Percentiles rank a stretch among this genome's conserved stretches.
These are phyloP conservation scores for Trissonchulus sp. DNA, from an alignment of 2,888 invertebrate genomes.

Conservation along the genomic window DNA sequence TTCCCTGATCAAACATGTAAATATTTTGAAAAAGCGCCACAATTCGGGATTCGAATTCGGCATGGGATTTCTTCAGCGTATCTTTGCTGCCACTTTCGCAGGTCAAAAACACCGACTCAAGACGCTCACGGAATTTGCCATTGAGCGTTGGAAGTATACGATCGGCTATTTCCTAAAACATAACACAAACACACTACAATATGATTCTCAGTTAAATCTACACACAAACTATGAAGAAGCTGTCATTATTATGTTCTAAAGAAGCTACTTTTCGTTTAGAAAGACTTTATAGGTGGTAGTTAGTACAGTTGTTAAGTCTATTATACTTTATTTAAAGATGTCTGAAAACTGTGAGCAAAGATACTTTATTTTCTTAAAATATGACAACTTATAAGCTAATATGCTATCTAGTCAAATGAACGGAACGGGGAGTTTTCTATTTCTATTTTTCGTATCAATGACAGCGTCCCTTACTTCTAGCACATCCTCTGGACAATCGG, in stretches of 20 bases:
- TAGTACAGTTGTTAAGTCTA: no score
- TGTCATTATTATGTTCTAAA: no score
- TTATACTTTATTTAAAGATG: no score
- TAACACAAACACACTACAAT: no score
- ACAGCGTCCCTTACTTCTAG: constrained; percentile 5
- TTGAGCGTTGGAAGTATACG: constrained; percentile 7
- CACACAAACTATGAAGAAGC: no score
- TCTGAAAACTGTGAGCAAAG: neutral
- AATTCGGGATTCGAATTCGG: constrained; percentile 37
- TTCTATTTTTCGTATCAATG: no score
- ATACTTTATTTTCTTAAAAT: neutral
- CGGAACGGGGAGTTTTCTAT: no score
- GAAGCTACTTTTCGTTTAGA: no score
- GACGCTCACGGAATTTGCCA: constrained; percentile 27
- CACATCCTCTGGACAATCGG: constrained; percentile 23
- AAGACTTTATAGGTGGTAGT: no score
- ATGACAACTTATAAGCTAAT: no score
- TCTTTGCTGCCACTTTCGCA: neutral
- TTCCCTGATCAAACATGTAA: constrained; percentile 39
- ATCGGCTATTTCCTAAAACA: constrained; percentile 21
- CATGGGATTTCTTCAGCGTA: constrained; percentile 30
- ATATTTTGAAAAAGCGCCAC: constrained; percentile 39
- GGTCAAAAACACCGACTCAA: constrained; percentile 30
- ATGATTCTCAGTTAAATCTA: no score
- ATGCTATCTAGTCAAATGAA: no score